Evolutionary conservation across 2,113 vertebrate species (phyloP).

Genomic region (Okapia johnstoni): DNA sequence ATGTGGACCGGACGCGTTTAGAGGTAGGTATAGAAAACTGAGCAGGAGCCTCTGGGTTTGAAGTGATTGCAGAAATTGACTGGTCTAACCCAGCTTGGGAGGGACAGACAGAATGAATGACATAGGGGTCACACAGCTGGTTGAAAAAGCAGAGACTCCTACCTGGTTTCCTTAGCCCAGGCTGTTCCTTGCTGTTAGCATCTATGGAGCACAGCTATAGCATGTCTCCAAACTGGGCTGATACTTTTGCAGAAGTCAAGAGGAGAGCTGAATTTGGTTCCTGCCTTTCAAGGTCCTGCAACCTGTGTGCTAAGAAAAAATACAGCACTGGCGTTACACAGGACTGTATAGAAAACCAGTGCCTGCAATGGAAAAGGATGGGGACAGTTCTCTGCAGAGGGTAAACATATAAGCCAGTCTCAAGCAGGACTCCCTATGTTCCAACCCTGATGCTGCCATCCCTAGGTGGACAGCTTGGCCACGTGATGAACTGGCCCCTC

Average conservation of each 20-base stretch:
- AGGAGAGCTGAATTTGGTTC: neutral
- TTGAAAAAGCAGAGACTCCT: neutral
- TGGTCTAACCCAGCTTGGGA: no score
- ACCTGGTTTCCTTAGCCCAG: neutral
- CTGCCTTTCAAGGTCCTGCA: neutral
- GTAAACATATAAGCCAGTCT: neutral
- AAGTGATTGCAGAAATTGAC: neutral
- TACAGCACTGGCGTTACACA: neutral
- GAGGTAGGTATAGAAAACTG: conserved; percentile 84
- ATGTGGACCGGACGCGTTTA: conserved; percentile 93
- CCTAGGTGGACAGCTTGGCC: neutral
- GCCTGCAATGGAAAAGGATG: neutral
- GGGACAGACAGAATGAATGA: neutral
- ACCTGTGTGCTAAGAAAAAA: neutral
- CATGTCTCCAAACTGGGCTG: neutral
- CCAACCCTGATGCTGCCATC: neutral
- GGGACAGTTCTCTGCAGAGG: neutral
- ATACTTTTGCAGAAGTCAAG: neutral
- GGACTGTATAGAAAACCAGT: neutral
- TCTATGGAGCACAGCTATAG: neutral
- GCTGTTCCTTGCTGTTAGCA: neutral
- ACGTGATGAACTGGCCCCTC: neutral
- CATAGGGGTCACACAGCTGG: neutral
- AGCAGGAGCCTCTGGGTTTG: neutral
- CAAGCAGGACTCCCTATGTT: neutral